Conservation (phyloP, 35 echinoderm and acorn worm genomes). For the Ophioderma brevispina region DNA sequence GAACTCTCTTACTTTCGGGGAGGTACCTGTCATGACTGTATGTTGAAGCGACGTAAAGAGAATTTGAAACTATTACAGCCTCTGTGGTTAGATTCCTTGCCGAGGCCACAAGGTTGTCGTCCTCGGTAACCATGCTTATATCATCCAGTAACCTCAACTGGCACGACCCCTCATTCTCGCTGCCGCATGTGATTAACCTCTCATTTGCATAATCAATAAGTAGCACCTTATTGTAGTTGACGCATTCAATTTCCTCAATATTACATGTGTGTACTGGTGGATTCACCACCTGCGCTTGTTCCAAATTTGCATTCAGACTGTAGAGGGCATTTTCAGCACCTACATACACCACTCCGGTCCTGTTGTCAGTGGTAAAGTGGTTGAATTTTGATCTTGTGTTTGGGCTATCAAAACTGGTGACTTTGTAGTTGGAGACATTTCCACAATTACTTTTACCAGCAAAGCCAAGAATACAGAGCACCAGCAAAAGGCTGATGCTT, state of each 20-base stretch:
- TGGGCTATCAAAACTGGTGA: neutral
- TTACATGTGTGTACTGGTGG: neutral
- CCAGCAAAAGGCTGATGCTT: neutral
- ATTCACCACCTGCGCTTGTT: neutral
- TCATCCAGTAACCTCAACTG: slow-evolving; percentile 35
- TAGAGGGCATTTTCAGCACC: slow-evolving; percentile 42
- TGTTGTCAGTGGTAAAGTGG: slow-evolving; percentile 33
- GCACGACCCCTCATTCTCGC: slow-evolving; percentile 39
- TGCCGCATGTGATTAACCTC: slow-evolving; percentile 52
- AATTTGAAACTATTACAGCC: neutral
- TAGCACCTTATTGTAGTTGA: slow-evolving; percentile 45
- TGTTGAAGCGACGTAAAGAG: slow-evolving; percentile 9
- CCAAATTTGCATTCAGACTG: slow-evolving; percentile 30
- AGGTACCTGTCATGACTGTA: neutral
- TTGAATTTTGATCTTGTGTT: slow-evolving; percentile 27
- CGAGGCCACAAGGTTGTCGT: neutral
- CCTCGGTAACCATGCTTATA: neutral
- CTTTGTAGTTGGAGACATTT: neutral
- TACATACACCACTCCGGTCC: slow-evolving; percentile 40
- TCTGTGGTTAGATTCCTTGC: slow-evolving; percentile 7
- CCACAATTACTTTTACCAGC: neutral
- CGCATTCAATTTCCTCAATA: neutral
- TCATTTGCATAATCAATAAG: slow-evolving; percentile 31
- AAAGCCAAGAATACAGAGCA: neutral
- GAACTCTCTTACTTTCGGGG: neutral